These are phyloP conservation scores for Ceryle rudis DNA, from an alignment of 2,797 vertebrate species.

Conservation along the genomic window DNA sequence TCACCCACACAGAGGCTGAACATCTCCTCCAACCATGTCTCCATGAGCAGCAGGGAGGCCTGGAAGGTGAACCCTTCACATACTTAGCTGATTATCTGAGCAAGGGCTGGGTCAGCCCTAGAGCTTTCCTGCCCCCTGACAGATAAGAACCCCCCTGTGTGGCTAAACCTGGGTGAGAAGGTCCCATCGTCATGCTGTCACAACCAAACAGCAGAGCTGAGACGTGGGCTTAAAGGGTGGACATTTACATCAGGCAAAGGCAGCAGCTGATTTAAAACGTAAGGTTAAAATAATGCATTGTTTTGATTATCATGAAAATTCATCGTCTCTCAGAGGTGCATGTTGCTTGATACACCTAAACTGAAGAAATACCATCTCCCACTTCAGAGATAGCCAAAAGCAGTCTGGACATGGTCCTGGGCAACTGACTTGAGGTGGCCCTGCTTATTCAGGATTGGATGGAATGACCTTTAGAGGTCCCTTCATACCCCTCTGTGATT, in stretches of 20 bases:
- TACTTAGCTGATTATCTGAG: background rate
- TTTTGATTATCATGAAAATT: rapidly evolving
- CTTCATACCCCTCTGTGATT: background rate
- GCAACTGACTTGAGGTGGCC: background rate
- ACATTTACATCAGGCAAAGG: background rate
- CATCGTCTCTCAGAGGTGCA: rapidly evolving
- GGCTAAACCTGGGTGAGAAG: background rate
- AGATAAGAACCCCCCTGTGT: rapidly evolving
- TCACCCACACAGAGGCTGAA: background rate
- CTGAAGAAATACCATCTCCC: background rate
- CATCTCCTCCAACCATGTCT: background rate
- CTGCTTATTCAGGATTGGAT: background rate
- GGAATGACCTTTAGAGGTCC: background rate
- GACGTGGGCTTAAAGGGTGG: background rate
- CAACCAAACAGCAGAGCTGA: background rate
- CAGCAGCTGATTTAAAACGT: background rate
- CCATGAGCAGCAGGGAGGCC: background rate
- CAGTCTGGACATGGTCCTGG: background rate
- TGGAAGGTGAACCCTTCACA: background rate
- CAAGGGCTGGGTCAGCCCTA: background rate
- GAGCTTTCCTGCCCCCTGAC: rapidly evolving
- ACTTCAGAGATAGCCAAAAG: background rate
- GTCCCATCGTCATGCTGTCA: rapidly evolving
- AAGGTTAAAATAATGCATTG: background rate
- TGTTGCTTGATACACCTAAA: background rate